Base-by-base conservation (phyloP, 2,888 invertebrate genomes). In the Drosophila greeni region DNA sequence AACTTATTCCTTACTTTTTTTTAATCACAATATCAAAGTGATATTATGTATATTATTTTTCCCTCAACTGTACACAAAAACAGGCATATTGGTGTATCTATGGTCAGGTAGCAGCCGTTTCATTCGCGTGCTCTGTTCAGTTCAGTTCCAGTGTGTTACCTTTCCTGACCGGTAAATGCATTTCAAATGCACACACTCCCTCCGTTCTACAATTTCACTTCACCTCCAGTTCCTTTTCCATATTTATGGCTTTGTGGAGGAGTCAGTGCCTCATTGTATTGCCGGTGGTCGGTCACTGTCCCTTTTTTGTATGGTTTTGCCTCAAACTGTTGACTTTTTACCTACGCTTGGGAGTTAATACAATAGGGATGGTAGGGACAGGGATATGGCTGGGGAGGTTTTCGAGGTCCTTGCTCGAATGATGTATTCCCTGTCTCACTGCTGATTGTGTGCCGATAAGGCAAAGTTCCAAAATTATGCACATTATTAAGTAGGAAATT, bases 81-180 rank as follows among this genome's bases (percentile, higher is more conserved):
- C 34, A 42, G 18, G 45, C 42, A n/a, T 33, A 20, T 31, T 6
- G 26, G 24, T 48, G 23, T 40, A 11, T 36, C 49, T 49, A 53
- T 39, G 52, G 52, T 45, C 81, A 77, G 81, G 76, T 75, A 79
- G 76, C 66, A 26, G 31, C 37, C 65, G 73, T 72, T 40, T 51
- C 47, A 61, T 62, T 74, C 74, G 69, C 73, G 70, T 73, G 72
- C 49, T 74, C 29, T 64, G 72, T 65, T 68, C 66, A 49, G 33
- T 47, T 59, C 37, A 12, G 59, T 59, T 59, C 59, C 60, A 60
- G 58, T 67, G 68, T 61, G 54, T 40, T 61, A 12, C 20, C 29
- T 61, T 45, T 24, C 20, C 42, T 51, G 20, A 72, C 80, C 79
- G 74, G 82, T 68, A 78, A 78, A 72, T 70, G 66, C 53, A 66